Evolutionary conservation across 2,797 vertebrate species (phyloP).

Genomic region (Pangasius krempfi): DNA sequence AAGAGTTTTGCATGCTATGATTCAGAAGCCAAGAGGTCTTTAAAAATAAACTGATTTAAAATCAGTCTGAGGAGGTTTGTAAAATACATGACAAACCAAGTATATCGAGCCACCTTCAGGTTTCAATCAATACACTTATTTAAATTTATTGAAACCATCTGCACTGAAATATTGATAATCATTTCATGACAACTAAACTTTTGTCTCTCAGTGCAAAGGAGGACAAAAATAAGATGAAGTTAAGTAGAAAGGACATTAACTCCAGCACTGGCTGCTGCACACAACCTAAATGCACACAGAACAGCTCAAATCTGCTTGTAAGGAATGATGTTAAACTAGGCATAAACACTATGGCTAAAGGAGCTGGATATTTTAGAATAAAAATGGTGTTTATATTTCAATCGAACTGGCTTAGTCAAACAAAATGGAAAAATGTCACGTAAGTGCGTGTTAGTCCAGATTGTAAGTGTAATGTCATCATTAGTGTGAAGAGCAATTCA

Average conservation of each 20-base stretch:
- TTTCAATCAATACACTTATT: slow-evolving; percentile 59
- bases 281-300: background rate
- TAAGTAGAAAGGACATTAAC: slow-evolving; percentile 32
- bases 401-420: background rate
- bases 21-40: slow-evolving; percentile 53
- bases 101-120: slow-evolving; percentile 58
- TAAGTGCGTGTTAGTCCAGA: background rate
- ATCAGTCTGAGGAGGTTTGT: slow-evolving; percentile 59
- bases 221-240: slow-evolving; percentile 32
- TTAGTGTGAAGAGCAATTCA: slow-evolving; percentile 31
- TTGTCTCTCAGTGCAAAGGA: slow-evolving; percentile 9
- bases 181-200: slow-evolving; percentile 31
- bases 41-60: slow-evolving; percentile 55
- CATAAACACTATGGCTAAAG: slow-evolving; percentile 1
- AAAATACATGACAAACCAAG: slow-evolving; percentile 43
- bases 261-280: slow-evolving; percentile 4
- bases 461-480: slow-evolving; percentile 14
- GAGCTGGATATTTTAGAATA: background rate
- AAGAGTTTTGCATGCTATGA: slow-evolving; percentile 54
- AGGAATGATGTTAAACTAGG: slow-evolving; percentile 16
- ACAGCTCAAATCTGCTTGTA: slow-evolving; percentile 3
- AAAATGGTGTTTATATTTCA: background rate
- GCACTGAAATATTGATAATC: slow-evolving; percentile 57
- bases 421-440: slow-evolving; percentile 18
- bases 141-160: slow-evolving; percentile 66